Evolutionary conservation across 64 coral and sea anemone species (phyloP).

Genomic region (Actinia equina): DNA sequence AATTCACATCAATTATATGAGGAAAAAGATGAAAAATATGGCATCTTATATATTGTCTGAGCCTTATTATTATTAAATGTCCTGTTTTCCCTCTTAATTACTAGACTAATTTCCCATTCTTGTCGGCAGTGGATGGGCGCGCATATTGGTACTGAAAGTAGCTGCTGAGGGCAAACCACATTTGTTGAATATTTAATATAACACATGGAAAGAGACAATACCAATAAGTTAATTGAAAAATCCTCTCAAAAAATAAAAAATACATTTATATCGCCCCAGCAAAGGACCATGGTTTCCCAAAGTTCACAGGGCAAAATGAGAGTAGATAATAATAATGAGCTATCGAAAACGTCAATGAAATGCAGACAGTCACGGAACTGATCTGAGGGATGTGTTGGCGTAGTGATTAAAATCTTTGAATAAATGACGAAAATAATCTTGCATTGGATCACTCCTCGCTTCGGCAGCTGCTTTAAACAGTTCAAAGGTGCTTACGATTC

Average conservation of each 20-base stretch:
- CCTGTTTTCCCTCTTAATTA: neutral
- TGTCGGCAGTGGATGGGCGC: neutral
- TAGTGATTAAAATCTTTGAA: neutral
- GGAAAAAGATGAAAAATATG: neutral
- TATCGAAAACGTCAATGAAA: neutral
- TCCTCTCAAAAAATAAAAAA: neutral
- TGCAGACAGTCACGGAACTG: neutral
- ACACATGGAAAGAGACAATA: neutral
- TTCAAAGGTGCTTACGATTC: neutral
- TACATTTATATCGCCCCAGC: too few relatives aligned
- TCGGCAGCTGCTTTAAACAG: conserved; percentile 6
- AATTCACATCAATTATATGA: too few relatives aligned
- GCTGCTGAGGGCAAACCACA: neutral
- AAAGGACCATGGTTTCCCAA: neutral
- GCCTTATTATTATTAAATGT: neutral
- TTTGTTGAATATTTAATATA: neutral
- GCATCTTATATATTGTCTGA: neutral
- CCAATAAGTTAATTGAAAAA: neutral
- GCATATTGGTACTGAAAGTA: neutral
- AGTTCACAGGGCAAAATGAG: neutral
- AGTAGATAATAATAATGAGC: neutral
- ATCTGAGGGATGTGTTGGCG: neutral
- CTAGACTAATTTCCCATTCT: neutral
- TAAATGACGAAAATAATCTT: conserved; percentile 11
- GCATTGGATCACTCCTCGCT: neutral